These are phyloP conservation scores for Rhaphigaster nebulosa DNA, from an alignment of 2,888 invertebrate genomes.

Conservation along the genomic window DNA sequence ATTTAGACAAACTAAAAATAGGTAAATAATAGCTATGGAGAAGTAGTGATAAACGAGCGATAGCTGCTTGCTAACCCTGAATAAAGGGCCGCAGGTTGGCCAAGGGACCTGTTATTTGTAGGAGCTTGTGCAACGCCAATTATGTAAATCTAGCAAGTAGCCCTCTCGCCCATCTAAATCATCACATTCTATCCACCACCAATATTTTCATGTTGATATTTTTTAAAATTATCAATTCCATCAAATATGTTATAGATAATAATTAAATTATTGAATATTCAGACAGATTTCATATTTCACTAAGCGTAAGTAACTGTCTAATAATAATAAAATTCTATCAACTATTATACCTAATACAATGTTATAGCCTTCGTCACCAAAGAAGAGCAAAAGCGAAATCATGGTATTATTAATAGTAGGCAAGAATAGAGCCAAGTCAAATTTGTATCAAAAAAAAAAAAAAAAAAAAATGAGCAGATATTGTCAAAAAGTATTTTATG, in stretches of 20 bases:
- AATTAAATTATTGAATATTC: background rate
- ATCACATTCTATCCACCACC: background rate
- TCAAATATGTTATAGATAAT: background rate
- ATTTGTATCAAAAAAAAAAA: too few species aligned
- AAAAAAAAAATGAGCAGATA: too few species aligned
- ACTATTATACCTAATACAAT: too few species aligned
- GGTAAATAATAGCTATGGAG: conserved; percentile 12
- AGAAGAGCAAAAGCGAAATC: too few species aligned
- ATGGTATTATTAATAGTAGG: too few species aligned
- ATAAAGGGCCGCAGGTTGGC: conserved; percentile 25
- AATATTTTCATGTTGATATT: background rate
- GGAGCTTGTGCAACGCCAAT: conserved; percentile 25
- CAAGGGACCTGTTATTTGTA: conserved; percentile 43
- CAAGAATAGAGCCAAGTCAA: too few species aligned
- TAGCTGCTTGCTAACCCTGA: background rate
- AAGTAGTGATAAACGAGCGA: background rate
- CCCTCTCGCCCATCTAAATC: background rate
- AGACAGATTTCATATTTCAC: too few species aligned
- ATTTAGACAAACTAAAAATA: conserved; percentile 45
- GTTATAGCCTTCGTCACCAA: too few species aligned
- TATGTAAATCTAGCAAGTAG: conserved; percentile 34
- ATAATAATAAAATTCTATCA: too few species aligned
- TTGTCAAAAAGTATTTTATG: too few species aligned
- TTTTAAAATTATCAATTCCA: background rate
- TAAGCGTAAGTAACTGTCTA: too few species aligned